These are phyloP conservation scores for Argentina silus DNA, from an alignment of 2,797 vertebrate genomes.

Conservation along the genomic window DNA sequence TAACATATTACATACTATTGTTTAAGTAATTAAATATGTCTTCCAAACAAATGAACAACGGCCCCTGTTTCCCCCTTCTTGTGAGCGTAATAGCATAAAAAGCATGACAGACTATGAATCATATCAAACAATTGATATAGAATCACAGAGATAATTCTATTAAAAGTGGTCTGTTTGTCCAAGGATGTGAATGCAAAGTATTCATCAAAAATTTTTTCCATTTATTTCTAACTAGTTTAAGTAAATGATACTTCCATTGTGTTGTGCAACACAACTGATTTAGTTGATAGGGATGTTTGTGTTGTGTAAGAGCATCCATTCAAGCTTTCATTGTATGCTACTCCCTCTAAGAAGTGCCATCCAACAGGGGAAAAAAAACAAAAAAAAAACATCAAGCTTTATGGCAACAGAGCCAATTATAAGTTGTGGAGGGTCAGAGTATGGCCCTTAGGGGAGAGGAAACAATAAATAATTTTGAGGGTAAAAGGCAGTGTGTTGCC, in stretches of 20 bases:
- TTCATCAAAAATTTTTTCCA: background rate
- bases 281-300: too few relatives aligned
- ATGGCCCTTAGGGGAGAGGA: slow-evolving; percentile 71
- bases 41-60: slow-evolving; percentile 53
- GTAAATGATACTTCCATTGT: background rate
- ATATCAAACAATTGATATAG: slow-evolving; percentile 61
- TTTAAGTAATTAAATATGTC: slow-evolving; percentile 74
- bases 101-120: slow-evolving; percentile 67
- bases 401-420: slow-evolving; percentile 3
- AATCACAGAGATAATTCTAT: slow-evolving; percentile 65
- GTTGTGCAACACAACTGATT: background rate
- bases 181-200: slow-evolving; percentile 24
- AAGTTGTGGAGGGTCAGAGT: slow-evolving; percentile 79
- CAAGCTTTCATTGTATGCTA: too few relatives aligned
- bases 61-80: slow-evolving; percentile 43
- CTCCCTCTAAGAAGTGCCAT: too few relatives aligned
- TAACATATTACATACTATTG: slow-evolving; percentile 76
- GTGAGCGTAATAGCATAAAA: slow-evolving; percentile 59
- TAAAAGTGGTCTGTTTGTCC: slow-evolving; percentile 48
- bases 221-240: background rate
- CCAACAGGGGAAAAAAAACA: background rate
- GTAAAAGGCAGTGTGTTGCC: slow-evolving; percentile 85
- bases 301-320: too few relatives aligned
- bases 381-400: background rate
- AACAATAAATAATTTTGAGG: slow-evolving; percentile 87